Percentiles rank a stretch among this genome's conserved stretches.
phyloP scores from a whole-genome alignment of 2,888 invertebrate genomes.

The Oligia latruncula region DNA sequence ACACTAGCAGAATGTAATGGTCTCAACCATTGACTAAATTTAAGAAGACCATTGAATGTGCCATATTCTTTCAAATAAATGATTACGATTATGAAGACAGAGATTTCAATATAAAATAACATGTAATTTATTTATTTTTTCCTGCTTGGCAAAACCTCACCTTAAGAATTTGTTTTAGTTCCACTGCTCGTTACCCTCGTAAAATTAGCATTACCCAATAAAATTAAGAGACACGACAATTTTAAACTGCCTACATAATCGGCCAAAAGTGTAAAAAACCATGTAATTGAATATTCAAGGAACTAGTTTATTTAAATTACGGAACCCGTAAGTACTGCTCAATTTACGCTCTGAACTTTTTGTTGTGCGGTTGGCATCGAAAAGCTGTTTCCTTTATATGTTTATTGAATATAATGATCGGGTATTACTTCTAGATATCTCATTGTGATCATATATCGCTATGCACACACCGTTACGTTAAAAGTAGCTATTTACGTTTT shows the following conservation, averaged over 20 bases:
- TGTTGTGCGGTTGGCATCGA: conserved; percentile 52
- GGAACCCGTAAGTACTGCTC: conserved; percentile 56
- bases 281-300: conserved; percentile 65
- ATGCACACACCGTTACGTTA: conserved; percentile 44
- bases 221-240: conserved; percentile 50
- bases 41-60: background rate
- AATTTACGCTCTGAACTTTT: conserved; percentile 56
- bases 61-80: background rate
- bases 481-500: conserved; percentile 39
- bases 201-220: conserved; percentile 60
- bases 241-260: conserved; percentile 54
- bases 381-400: conserved; percentile 70
- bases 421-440: conserved; percentile 62
- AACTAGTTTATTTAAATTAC: conserved; percentile 62
- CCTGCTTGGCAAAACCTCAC: background rate
- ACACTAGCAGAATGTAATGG: background rate
- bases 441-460: conserved; percentile 47
- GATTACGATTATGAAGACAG: background rate
- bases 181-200: conserved; percentile 31
- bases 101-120: background rate
- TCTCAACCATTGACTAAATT: too few relatives aligned
- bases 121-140: background rate
- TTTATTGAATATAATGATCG: conserved; percentile 75
- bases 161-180: conserved; percentile 14
- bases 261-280: conserved; percentile 52